A percentile compares a stretch with the other conserved stretches of the same genome.
Conservation (phyloP, 2,113 vertebrate genomes). For the Ceuthmochares aereus region DNA sequence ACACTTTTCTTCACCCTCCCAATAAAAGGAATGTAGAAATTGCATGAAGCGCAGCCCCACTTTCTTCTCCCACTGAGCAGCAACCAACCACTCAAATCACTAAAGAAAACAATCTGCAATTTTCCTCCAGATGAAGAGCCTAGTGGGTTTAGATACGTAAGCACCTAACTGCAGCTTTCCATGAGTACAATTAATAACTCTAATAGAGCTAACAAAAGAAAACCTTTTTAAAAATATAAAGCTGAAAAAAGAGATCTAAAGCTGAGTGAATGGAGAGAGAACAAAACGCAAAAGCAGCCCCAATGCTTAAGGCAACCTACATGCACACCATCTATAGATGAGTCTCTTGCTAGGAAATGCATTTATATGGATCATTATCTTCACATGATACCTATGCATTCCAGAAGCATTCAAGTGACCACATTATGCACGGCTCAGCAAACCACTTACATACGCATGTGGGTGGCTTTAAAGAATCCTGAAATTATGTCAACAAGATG, state of each 20-base stretch:
- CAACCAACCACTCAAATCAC: constrained; percentile 9
- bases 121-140: constrained; percentile 21
- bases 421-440: background rate
- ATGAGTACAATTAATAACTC: constrained; percentile 49
- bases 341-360: constrained; percentile 17
- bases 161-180: constrained; percentile 24
- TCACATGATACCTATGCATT: constrained; percentile 13
- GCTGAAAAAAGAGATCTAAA: background rate
- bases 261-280: background rate
- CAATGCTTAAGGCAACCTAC: constrained; percentile 18
- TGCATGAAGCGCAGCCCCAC: background rate
- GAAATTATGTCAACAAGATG: constrained; percentile 13
- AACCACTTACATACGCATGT: background rate
- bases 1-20: background rate
- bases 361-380: constrained; percentile 53
- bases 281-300: background rate
- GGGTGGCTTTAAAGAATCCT: constrained; percentile 27
- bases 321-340: background rate
- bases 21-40: background rate
- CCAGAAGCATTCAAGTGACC: constrained; percentile 32
- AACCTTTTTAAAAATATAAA: constrained; percentile 10
- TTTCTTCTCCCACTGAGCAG: constrained; percentile 23
- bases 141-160: background rate
- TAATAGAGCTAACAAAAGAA: constrained; percentile 32
- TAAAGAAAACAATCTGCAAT: constrained; percentile 14